These are phyloP conservation scores for Malacosoma neustria DNA, from an alignment of 2,888 invertebrate species.

Conservation along the genomic window DNA sequence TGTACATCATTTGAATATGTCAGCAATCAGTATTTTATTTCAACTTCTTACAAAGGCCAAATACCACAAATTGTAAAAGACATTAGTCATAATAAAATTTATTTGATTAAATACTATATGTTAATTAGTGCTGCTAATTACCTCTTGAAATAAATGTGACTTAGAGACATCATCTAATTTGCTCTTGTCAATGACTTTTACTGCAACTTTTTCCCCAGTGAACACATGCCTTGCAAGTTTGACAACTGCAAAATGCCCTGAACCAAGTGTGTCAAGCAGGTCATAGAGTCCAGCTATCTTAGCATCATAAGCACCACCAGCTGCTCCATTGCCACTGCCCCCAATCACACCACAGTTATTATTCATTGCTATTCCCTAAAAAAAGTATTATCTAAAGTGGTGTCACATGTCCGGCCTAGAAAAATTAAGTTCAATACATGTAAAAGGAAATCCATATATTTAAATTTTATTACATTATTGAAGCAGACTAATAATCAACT, in stretches of 20 bases:
- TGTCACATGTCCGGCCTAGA: too few relatives aligned
- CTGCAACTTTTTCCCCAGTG: constrained; percentile 98
- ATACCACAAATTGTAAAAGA: too few relatives aligned
- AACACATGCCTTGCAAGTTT: constrained; percentile 98
- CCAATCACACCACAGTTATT: constrained; percentile 53
- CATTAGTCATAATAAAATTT: too few relatives aligned
- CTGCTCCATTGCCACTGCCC: constrained; percentile 36
- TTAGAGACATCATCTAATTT: constrained; percentile 97
- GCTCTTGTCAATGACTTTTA: constrained; percentile 98
- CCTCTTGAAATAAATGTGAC: constrained; percentile 97
- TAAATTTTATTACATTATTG: too few relatives aligned
- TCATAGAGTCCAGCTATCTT: constrained; percentile 98
- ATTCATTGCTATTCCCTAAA: constrained; percentile 34
- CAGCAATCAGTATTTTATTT: too few relatives aligned
- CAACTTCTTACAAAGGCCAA: too few relatives aligned
- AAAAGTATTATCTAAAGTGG: too few relatives aligned
- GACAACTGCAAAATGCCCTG: constrained; percentile 99
- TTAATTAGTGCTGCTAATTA: constrained; percentile 40
- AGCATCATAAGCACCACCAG: constrained; percentile 80
- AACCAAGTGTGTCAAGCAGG: constrained; percentile 96
- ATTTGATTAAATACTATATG: too few relatives aligned
- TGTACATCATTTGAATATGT: too few relatives aligned
- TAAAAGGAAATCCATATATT: too few relatives aligned
- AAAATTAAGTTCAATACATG: too few relatives aligned
- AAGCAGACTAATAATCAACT: too few relatives aligned